A percentile compares a stretch with the other conserved stretches of the same genome.
These are phyloP conservation scores for Drosophila funebris DNA, from an alignment of 1,140 invertebrate species.

Conservation along the genomic window DNA sequence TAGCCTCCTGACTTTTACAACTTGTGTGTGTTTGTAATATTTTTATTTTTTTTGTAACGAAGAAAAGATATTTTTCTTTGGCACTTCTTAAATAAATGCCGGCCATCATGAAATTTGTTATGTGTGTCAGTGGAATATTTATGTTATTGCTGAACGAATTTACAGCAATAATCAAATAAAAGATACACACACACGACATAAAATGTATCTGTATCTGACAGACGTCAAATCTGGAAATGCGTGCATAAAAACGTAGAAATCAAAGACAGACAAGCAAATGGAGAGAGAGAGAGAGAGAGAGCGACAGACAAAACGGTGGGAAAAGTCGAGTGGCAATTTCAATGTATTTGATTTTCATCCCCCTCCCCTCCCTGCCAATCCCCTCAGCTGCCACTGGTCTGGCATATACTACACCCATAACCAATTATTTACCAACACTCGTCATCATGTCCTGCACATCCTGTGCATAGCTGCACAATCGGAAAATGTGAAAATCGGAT, in stretches of 20 bases:
- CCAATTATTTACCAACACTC: constrained; percentile 77
- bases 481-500: constrained; percentile 58
- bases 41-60: background rate
- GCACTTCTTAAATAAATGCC: constrained; percentile 28
- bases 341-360: constrained; percentile 49
- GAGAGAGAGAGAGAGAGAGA: background rate
- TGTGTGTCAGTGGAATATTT: constrained; percentile 49
- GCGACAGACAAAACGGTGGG: constrained; percentile 22
- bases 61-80: constrained; percentile 12
- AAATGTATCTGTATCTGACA: constrained; percentile 67
- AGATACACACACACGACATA: constrained; percentile 59
- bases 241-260: constrained; percentile 73
- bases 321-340: constrained; percentile 51
- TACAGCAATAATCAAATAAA: constrained; percentile 68
- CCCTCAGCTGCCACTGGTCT: constrained; percentile 25
- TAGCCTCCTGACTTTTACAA: constrained; percentile 1
- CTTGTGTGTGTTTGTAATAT: background rate
- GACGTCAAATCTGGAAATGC: constrained; percentile 74
- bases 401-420: constrained; percentile 61
- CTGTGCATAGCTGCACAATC: constrained; percentile 38
- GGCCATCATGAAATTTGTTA: constrained; percentile 35
- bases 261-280: constrained; percentile 23
- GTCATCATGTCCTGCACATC: constrained; percentile 35
- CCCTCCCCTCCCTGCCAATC: background rate
- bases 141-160: constrained; percentile 66